phyloP scores from a whole-genome alignment of 2,888 invertebrate genomes.

The Stenchaetothrips biformis region DNA sequence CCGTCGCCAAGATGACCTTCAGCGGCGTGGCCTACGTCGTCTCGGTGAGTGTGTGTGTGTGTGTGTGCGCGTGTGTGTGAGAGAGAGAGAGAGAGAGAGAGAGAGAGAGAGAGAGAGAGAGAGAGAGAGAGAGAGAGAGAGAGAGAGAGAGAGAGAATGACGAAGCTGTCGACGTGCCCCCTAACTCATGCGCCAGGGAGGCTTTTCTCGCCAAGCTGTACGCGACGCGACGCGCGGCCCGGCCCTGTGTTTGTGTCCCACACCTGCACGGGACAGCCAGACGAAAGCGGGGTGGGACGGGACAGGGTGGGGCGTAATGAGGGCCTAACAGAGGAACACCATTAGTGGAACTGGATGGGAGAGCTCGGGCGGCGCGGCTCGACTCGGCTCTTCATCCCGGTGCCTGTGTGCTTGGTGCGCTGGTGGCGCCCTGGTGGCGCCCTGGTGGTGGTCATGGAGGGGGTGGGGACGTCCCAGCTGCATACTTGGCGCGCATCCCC shows the following conservation, averaged over 20 bases:
- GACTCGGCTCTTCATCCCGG: background rate
- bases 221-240: no score
- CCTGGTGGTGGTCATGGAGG: background rate
- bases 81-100: no score
- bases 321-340: conserved; percentile 22
- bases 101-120: no score
- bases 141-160: background rate
- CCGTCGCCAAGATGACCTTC: conserved; percentile 76
- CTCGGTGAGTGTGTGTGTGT: conserved; percentile 55
- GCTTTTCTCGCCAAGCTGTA: no score
- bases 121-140: no score
- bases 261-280: background rate
- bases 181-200: background rate
- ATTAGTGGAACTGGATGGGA: conserved; percentile 22
- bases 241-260: background rate
- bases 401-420: background rate
- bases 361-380: background rate
- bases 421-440: no score
- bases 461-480: background rate
- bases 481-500: conserved; percentile 16
- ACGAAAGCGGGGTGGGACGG: background rate
- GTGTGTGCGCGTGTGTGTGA: background rate
- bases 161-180: background rate
- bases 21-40: conserved; percentile 74
- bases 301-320: background rate